These are phyloP conservation scores for Thryonomys swinderianus DNA, from an alignment of 2,113 vertebrate species.

Conservation along the genomic window DNA sequence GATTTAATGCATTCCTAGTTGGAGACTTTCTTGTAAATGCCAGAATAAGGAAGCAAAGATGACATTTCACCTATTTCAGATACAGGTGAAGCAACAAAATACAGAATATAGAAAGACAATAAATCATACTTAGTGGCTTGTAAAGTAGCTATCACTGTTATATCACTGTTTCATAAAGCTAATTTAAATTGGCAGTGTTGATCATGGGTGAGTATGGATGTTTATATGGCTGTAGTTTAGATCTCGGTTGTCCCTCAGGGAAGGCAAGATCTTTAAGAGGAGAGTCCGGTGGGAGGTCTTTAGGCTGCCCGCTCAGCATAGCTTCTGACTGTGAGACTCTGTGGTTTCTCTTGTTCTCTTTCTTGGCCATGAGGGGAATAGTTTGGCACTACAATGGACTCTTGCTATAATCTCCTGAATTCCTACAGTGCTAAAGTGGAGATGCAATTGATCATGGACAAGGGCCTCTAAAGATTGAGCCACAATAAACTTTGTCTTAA, in stretches of 20 bases:
- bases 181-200: not conserved
- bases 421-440: not conserved
- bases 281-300: not conserved
- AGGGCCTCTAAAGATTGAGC: not conserved
- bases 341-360: not conserved
- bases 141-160: not conserved
- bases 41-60: conserved; percentile 18
- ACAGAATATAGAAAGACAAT: not conserved
- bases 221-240: not conserved
- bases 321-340: not conserved
- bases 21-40: conserved; percentile 37
- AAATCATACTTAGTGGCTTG: not conserved
- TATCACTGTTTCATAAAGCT: not conserved
- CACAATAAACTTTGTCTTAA: not conserved
- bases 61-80: not conserved
- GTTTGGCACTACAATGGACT: not conserved
- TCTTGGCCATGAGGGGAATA: not conserved
- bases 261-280: too few relatives aligned
- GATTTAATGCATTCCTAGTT: conserved; percentile 5
- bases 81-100: not conserved
- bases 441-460: not conserved
- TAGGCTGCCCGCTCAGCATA: not conserved
- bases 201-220: not conserved
- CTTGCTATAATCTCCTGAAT: not conserved
- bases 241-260: not conserved